phyloP scores from a whole-genome alignment of 2,888 invertebrate genomes.

The Drosophila lacicola region DNA sequence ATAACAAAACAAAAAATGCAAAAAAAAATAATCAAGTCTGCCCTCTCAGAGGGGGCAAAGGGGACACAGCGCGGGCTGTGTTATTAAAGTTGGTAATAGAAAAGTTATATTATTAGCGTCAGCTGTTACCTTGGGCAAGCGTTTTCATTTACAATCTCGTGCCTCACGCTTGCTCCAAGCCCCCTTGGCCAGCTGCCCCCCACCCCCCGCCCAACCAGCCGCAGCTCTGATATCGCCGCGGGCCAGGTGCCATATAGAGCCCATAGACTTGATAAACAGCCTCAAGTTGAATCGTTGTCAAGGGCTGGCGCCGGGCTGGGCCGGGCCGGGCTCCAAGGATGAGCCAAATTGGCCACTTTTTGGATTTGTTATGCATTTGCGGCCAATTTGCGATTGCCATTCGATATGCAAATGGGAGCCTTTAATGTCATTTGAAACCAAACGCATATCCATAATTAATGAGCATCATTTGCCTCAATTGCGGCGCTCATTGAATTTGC shows the following conservation, averaged over 20 bases:
- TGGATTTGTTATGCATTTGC: neutral
- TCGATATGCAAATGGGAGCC: neutral
- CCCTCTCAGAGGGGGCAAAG: no score
- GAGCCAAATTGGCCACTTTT: neutral
- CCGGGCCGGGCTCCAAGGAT: neutral
- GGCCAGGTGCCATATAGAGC: neutral
- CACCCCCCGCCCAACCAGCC: neutral
- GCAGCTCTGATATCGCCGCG: neutral
- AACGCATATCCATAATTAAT: constrained; percentile 27
- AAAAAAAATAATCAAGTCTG: no score
- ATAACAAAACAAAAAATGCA: neutral
- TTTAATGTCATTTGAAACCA: neutral
- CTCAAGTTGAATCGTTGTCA: neutral
- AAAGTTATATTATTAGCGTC: constrained; percentile 16
- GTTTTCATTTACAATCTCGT: constrained; percentile 72
- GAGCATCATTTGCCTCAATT: constrained; percentile 1
- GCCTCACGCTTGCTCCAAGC: constrained; percentile 31
- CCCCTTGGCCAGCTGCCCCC: no score
- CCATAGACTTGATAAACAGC: constrained; percentile 9
- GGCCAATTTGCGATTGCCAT: constrained; percentile 17
- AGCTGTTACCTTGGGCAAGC: constrained; percentile 60
- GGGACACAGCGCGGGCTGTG: neutral
- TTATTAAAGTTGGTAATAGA: neutral
- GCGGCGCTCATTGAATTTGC: constrained; percentile 14
- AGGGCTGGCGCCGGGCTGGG: neutral